Evolutionary conservation across 1,140 invertebrate species (phyloP).

Genomic region (Ephestia elutella): DNA sequence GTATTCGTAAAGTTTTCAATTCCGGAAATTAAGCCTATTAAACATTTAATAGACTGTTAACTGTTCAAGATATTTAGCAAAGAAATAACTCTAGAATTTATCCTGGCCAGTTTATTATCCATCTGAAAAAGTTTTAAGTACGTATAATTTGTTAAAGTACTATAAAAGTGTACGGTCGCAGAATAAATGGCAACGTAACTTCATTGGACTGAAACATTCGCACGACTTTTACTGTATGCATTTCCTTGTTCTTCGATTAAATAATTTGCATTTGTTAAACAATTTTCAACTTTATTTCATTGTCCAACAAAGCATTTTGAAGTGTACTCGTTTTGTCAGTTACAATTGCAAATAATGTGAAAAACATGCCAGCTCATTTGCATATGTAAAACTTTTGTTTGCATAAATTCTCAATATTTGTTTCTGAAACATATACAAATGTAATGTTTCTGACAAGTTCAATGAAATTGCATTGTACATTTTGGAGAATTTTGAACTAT

Average conservation of each 20-base stretch:
- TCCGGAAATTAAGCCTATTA: background rate
- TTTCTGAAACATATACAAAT: background rate
- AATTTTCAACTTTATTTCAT: background rate
- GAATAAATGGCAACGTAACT: background rate
- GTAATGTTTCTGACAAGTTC: background rate
- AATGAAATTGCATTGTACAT: background rate
- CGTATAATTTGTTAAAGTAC: conserved; percentile 3
- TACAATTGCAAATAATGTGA: background rate
- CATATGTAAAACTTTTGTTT: conserved; percentile 3
- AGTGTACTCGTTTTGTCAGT: background rate
- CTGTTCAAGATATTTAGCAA: background rate
- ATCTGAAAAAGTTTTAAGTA: conserved; percentile 4
- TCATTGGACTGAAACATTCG: conserved; percentile 1
- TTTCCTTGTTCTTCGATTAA: conserved; percentile 4
- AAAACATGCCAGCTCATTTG: conserved; percentile 3
- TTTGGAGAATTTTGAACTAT: no score
- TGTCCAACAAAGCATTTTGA: no score
- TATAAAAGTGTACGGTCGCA: background rate
- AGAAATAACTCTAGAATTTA: background rate
- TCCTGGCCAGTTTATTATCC: conserved; percentile 1
- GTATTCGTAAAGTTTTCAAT: background rate
- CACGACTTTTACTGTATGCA: background rate
- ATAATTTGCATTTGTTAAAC: background rate
- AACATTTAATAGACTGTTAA: conserved; percentile 1
- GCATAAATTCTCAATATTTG: background rate